A percentile compares a stretch with the other conserved stretches of the same genome.
These are phyloP conservation scores for Strongylocentrotus purpuratus DNA, from an alignment of 35 echinoderm and acorn worm genomes.

Conservation along the genomic window DNA sequence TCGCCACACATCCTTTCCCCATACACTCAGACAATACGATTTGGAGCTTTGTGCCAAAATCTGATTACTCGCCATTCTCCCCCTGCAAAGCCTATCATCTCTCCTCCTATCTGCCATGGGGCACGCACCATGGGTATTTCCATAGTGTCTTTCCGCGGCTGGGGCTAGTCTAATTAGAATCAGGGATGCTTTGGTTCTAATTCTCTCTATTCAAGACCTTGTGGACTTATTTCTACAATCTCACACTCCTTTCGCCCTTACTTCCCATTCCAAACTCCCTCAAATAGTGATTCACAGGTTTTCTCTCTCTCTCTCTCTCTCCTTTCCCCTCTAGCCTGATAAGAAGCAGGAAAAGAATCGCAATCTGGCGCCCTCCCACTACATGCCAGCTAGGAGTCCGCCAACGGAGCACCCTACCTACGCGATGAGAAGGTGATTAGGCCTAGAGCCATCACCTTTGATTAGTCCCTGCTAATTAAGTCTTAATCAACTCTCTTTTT, in stretches of 20 bases:
- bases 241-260: neutral
- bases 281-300: slow-evolving; percentile 41
- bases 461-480: slow-evolving; percentile 43
- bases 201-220: neutral
- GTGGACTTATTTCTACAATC: neutral
- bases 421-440: slow-evolving; percentile 24
- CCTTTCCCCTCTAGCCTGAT: slow-evolving; percentile 9
- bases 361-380: neutral
- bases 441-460: neutral
- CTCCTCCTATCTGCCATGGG: neutral
- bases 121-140: slow-evolving; percentile 22
- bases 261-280: neutral
- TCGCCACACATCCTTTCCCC: neutral
- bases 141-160: slow-evolving; percentile 17
- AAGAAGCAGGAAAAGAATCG: slow-evolving; percentile 11
- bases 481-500: slow-evolving; percentile 50
- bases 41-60: neutral
- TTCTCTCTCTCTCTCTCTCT: neutral
- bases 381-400: neutral
- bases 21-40: slow-evolving; percentile 25
- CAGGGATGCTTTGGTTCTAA: neutral
- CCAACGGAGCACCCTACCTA: neutral
- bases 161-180: neutral
- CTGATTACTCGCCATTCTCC: slow-evolving; percentile 15
- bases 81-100: neutral